Conservation (phyloP, 2,888 invertebrate genomes). For the Drosophila yooni region DNA sequence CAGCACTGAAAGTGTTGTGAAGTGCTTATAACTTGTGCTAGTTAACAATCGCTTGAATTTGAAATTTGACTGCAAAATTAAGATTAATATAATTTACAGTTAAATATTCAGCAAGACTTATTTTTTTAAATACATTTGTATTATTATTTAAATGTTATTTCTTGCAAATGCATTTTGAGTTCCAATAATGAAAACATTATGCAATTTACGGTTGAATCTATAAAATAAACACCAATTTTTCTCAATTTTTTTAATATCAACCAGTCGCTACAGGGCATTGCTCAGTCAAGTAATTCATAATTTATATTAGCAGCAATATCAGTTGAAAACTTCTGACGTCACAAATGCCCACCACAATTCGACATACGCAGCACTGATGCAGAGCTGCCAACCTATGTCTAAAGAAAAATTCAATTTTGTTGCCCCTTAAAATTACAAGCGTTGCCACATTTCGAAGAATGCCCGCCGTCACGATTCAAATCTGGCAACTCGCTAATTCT, state of each 20-base stretch:
- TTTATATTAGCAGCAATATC: neutral
- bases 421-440: neutral
- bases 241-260: neutral
- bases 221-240: neutral
- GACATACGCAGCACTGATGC: constrained; percentile 10
- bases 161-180: neutral
- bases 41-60: neutral
- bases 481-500: constrained; percentile 56
- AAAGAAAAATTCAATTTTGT: constrained; percentile 4
- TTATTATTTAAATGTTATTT: neutral
- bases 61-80: neutral
- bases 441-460: constrained; percentile 35
- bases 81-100: neutral
- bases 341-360: neutral
- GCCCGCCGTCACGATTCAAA: constrained; percentile 36
- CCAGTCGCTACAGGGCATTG: neutral
- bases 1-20: constrained; percentile 25
- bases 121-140: neutral
- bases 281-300: neutral
- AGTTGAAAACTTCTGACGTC: constrained; percentile 18
- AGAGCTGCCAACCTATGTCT: constrained; percentile 11
- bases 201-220: neutral
- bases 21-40: neutral
- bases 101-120: neutral
- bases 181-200: neutral